phyloP scores from a whole-genome alignment of 2,888 invertebrate species.

The Idaea straminata region DNA sequence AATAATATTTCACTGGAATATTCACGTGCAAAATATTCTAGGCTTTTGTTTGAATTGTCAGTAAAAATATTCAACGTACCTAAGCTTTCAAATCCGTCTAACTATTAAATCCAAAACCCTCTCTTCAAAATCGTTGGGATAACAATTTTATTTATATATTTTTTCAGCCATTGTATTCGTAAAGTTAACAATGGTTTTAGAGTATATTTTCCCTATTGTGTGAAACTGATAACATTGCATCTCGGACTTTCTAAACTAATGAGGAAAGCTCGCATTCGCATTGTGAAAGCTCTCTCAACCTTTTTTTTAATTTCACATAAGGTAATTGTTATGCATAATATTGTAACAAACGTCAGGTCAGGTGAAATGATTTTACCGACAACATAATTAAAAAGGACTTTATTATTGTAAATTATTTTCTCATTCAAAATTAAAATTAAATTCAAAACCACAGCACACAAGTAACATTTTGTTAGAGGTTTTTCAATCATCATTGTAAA shows the following conservation, averaged over 20 bases:
- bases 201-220: not conserved
- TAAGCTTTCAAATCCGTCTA: not conserved
- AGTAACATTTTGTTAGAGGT: too few relatives aligned
- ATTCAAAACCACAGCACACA: too few relatives aligned
- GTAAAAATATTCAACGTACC: not conserved
- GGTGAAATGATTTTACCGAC: too few relatives aligned
- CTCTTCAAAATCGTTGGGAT: not conserved
- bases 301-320: not conserved
- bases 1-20: too few relatives aligned
- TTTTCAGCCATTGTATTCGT: not conserved
- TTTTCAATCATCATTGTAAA: too few relatives aligned
- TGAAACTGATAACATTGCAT: not conserved
- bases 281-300: not conserved
- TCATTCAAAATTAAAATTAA: too few relatives aligned
- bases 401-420: too few relatives aligned
- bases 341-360: not conserved
- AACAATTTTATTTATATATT: not conserved
- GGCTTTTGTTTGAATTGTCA: not conserved
- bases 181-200: not conserved
- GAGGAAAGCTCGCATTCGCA: not conserved
- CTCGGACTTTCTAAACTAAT: not conserved
- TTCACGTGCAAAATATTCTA: too few relatives aligned
- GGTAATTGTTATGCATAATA: not conserved
- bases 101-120: not conserved
- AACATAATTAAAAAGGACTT: too few relatives aligned